Evolutionary conservation across 2,113 vertebrate genomes (phyloP).

Genomic region (Cisticola juncidis): DNA sequence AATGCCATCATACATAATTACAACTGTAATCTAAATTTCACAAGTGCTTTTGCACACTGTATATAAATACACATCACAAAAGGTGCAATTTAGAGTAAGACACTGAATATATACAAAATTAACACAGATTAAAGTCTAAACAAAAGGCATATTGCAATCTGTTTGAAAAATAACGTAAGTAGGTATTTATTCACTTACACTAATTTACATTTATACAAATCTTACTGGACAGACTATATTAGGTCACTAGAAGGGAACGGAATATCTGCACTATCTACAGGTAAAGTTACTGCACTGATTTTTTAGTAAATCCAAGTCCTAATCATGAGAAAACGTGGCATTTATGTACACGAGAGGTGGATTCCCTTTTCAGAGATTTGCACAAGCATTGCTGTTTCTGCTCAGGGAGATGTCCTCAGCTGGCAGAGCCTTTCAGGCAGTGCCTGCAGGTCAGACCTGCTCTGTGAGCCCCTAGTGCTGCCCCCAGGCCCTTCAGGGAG

Average conservation of each 20-base stretch:
- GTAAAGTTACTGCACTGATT: constrained; percentile 72
- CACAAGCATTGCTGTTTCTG: constrained; percentile 26
- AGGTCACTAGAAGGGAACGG: constrained; percentile 62
- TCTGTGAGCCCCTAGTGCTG: neutral
- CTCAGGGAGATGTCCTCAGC: constrained; percentile 36
- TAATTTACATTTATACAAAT: constrained; percentile 88
- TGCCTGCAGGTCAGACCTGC: neutral
- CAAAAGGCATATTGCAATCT: constrained; percentile 75
- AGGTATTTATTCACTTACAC: constrained; percentile 79
- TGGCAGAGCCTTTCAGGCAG: neutral
- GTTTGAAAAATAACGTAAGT: constrained; percentile 81
- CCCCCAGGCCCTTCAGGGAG: neutral
- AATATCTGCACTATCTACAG: constrained; percentile 67
- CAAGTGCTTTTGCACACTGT: constrained; percentile 80
- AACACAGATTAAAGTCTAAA: constrained; percentile 73
- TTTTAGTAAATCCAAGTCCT: constrained; percentile 63
- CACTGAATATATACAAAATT: constrained; percentile 83
- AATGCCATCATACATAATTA: constrained; percentile 84
- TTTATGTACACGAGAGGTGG: constrained; percentile 31
- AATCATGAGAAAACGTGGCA: constrained; percentile 34
- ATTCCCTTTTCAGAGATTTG: constrained; percentile 62
- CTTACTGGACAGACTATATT: constrained; percentile 64
- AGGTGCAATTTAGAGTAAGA: constrained; percentile 78
- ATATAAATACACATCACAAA: constrained; percentile 87
- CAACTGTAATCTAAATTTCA: constrained; percentile 79